Evolutionary conservation across 2,888 invertebrate genomes (phyloP), one percentile per base, ranked within the genome.

Genomic region (Machimus atricapillus): DNA sequence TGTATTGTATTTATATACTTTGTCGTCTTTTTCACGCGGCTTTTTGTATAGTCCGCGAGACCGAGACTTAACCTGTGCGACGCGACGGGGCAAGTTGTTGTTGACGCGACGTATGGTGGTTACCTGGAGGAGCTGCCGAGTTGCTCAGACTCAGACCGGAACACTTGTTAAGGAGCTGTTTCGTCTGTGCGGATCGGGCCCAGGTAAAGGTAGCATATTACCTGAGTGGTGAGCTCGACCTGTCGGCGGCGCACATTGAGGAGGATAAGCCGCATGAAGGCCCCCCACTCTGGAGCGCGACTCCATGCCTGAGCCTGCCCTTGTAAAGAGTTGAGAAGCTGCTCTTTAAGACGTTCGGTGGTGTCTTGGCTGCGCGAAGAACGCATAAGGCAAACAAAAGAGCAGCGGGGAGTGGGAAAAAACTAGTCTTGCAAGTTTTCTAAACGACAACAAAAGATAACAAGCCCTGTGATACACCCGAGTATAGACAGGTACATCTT

Each of bases 401-500:
- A 83, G 73, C 27, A 43, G 14, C 52, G 23, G 19, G 79, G 37
- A 14, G 66, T 19, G 31, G 27, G 66, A 74, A 34, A 87, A 87
- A 87, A 87, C 87, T 82, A 23, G 87, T 82, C 37, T 46, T 82
- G 27, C 82, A 34, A 76, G 87, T 87, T 86, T 87, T 86, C 73
- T 87, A 46, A 78, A 86, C 56, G 40, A 86, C 86, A 86, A 86
- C 77, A 77, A 86, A 77, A 86, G 77, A 77, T 40, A 86, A 78
- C 76, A 78, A 86, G 52, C 37, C 74, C 52, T 34, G 85, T 73
- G 12, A 66, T 83, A 74, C 82, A 43, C 40, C 37, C 56, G 78
- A 66, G 31, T 58, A 78, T 86, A 86, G 77, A 86, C 77, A 86
- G 86, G 86, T 86, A 87, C 76, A 81, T 86, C 86, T 77, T 86